These are phyloP conservation scores for Zaprionus inermis DNA, from an alignment of 1,140 invertebrate species.

Conservation along the genomic window DNA sequence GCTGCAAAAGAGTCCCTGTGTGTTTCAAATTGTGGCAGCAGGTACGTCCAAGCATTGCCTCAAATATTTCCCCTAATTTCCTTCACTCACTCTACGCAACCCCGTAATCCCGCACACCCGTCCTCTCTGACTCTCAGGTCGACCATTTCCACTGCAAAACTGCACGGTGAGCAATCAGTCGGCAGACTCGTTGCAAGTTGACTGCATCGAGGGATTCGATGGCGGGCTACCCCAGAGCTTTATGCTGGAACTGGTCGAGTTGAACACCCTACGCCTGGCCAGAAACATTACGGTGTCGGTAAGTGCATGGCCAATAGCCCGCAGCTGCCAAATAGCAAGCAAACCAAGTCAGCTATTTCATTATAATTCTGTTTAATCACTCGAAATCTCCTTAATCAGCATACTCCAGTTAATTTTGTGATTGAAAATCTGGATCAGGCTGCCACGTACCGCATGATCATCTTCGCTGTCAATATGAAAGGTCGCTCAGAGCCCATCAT, in stretches of 20 bases:
- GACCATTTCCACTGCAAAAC: constrained; percentile 93
- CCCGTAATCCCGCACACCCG: no score
- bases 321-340: not conserved
- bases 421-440: constrained; percentile 91
- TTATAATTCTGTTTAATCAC: no score
- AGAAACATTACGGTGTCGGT: constrained; percentile 79
- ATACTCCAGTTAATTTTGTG: constrained; percentile 88
- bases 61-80: constrained; percentile 3
- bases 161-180: constrained; percentile 95
- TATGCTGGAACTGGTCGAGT: constrained; percentile 90
- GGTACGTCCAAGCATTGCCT: constrained; percentile 84
- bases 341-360: not conserved
- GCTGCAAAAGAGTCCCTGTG: constrained; percentile 92
- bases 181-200: constrained; percentile 90
- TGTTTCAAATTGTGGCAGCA: constrained; percentile 91
- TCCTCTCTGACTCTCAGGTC: constrained; percentile 88
- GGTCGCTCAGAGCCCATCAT: constrained; percentile 92
- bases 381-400: constrained; percentile 33
- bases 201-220: constrained; percentile 93
- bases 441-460: constrained; percentile 89
- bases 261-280: constrained; percentile 85
- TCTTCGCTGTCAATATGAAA: constrained; percentile 93
- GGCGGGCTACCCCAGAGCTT: constrained; percentile 93
- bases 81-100: not conserved
- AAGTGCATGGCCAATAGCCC: constrained; percentile 35